Evolutionary conservation across 2,888 invertebrate genomes (phyloP).

Genomic region (Noctua janthe): DNA sequence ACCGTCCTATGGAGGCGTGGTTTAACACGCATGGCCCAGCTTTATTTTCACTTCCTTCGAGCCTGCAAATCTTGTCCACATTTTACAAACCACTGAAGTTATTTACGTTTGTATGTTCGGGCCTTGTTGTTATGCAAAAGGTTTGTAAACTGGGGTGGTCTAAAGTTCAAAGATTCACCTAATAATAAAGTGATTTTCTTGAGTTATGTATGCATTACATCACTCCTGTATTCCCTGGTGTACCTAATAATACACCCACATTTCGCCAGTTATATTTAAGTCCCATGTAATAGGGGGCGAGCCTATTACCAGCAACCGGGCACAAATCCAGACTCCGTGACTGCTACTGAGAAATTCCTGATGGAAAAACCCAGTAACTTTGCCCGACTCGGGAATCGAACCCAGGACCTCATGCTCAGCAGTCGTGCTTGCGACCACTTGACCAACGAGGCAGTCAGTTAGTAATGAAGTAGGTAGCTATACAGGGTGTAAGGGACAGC

Average conservation of each 20-base stretch:
- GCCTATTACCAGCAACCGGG: background rate
- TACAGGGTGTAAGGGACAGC: no score
- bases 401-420: no score
- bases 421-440: background rate
- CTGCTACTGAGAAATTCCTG: background rate
- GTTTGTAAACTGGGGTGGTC: constrained; percentile 35
- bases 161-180: constrained; percentile 40
- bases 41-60: background rate
- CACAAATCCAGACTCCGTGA: background rate
- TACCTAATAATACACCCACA: no score
- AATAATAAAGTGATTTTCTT: background rate
- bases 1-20: constrained; percentile 3
- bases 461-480: background rate
- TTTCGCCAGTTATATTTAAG: no score
- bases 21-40: constrained; percentile 19
- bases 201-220: no score
- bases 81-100: constrained; percentile 14
- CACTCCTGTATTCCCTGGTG: no score
- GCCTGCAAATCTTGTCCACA: constrained; percentile 9
- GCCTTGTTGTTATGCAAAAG: constrained; percentile 47
- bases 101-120: constrained; percentile 21
- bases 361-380: background rate
- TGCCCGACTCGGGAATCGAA: no score
- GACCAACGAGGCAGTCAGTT: background rate
- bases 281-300: background rate